Evolutionary conservation across 2,888 invertebrate species (phyloP).

Genomic region (Eucriotettix oculatus): DNA sequence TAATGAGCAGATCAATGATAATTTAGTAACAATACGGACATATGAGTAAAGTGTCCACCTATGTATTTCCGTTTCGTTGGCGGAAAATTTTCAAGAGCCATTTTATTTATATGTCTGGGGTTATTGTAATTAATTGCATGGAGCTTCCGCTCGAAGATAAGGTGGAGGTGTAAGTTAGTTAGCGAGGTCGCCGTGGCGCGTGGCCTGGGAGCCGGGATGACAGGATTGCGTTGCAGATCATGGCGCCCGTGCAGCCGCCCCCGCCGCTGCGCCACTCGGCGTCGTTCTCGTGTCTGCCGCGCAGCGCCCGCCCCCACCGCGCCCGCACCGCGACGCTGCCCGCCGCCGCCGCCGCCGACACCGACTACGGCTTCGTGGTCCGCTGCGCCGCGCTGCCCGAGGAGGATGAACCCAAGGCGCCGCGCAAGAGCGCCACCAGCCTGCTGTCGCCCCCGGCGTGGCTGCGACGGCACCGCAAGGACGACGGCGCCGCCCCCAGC

Average conservation of each 20-base stretch:
- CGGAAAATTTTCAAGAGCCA: too few relatives aligned
- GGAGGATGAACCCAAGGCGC: background rate
- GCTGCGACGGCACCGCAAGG: conserved; percentile 1
- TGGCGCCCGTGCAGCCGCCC: background rate
- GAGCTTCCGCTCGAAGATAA: too few relatives aligned
- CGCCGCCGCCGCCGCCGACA: conserved; percentile 17
- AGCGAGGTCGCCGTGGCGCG: too few relatives aligned
- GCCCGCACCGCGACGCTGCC: conserved; percentile 28
- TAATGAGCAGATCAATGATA: too few relatives aligned
- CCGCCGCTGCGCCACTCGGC: conserved; percentile 23
- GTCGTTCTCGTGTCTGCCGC: conserved; percentile 30
- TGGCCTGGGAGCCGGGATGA: too few relatives aligned
- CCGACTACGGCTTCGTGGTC: conserved; percentile 23
- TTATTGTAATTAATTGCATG: too few relatives aligned
- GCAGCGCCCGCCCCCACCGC: conserved; percentile 22
- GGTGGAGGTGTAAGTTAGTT: too few relatives aligned
- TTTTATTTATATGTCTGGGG: too few relatives aligned
- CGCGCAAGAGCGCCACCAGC: conserved; percentile 14
- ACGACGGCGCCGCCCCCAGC: conserved; percentile 4
- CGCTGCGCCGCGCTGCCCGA: conserved; percentile 10
- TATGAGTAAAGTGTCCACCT: too few relatives aligned
- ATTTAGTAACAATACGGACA: too few relatives aligned
- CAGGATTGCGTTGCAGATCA: too few relatives aligned
- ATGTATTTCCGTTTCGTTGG: too few relatives aligned
- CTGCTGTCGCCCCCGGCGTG: background rate